Conservation (phyloP, 1,140 invertebrate species). For the Ruditapes philippinarum region DNA sequence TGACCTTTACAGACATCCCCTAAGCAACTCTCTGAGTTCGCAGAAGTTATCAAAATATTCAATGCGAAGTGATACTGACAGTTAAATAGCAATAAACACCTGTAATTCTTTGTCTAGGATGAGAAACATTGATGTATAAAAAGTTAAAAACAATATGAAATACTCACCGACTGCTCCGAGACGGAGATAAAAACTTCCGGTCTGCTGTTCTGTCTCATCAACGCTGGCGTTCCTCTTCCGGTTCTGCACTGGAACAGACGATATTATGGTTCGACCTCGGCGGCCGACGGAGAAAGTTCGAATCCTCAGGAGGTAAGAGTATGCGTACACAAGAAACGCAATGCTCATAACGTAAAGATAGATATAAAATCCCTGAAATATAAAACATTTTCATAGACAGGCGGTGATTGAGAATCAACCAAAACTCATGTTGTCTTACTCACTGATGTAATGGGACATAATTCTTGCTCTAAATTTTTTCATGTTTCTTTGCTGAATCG, state of each 20-base stretch:
- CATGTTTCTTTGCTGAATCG: too few species aligned
- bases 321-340: constrained; percentile 98
- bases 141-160: neutral
- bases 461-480: too few species aligned
- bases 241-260: constrained; percentile 41
- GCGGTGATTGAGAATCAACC: too few species aligned
- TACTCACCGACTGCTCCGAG: constrained; percentile 97
- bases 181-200: constrained; percentile 97
- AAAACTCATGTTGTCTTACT: too few species aligned
- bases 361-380: constrained; percentile 96
- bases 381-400: too few species aligned
- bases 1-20: too few species aligned
- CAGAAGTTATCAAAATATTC: too few species aligned
- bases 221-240: constrained; percentile 18
- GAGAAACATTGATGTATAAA: neutral
- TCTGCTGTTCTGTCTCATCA: constrained; percentile 69
- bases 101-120: neutral
- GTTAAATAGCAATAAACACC: too few species aligned
- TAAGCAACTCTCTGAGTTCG: too few species aligned
- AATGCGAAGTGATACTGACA: too few species aligned
- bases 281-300: constrained; percentile 48
- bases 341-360: constrained; percentile 98
- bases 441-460: too few species aligned
- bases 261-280: constrained; percentile 41
- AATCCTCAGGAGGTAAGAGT: constrained; percentile 94